phyloP scores from a whole-genome alignment of 2,888 invertebrate species.

The Xylota sylvarum region DNA sequence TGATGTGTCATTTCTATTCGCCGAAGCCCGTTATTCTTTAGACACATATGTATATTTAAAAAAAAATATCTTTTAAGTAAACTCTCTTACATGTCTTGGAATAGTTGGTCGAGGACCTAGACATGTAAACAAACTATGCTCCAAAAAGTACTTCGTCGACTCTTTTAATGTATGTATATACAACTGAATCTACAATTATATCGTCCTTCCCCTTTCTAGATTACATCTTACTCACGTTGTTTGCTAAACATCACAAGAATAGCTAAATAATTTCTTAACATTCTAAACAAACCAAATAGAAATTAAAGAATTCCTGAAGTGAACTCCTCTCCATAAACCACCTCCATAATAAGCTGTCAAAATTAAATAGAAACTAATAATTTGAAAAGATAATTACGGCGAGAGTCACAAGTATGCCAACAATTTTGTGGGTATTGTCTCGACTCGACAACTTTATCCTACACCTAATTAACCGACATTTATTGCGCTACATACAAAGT shows the following conservation, averaged over 20 bases:
- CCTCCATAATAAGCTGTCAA: not conserved
- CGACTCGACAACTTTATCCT: not conserved
- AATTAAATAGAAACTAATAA: conserved; percentile 4
- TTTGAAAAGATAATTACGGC: conserved; percentile 3
- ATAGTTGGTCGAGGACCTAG: not conserved
- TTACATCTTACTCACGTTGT: not conserved
- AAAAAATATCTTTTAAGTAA: too few species aligned
- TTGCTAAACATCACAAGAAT: not conserved
- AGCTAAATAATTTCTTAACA: too few species aligned
- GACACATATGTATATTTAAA: too few species aligned
- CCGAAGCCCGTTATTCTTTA: too few species aligned
- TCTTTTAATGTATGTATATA: too few species aligned
- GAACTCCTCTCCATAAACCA: not conserved
- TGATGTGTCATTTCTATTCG: too few species aligned
- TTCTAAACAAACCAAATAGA: not conserved
- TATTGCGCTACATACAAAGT: not conserved
- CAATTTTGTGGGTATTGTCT: not conserved
- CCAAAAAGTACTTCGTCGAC: too few species aligned
- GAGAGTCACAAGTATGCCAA: not conserved
- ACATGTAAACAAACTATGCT: not conserved
- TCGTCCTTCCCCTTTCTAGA: too few species aligned
- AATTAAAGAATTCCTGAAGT: not conserved
- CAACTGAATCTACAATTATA: too few species aligned
- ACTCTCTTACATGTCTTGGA: not conserved
- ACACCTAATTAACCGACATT: not conserved